These are phyloP conservation scores for Ormyrus thymus DNA, from an alignment of 2,888 invertebrate genomes.

Conservation along the genomic window DNA sequence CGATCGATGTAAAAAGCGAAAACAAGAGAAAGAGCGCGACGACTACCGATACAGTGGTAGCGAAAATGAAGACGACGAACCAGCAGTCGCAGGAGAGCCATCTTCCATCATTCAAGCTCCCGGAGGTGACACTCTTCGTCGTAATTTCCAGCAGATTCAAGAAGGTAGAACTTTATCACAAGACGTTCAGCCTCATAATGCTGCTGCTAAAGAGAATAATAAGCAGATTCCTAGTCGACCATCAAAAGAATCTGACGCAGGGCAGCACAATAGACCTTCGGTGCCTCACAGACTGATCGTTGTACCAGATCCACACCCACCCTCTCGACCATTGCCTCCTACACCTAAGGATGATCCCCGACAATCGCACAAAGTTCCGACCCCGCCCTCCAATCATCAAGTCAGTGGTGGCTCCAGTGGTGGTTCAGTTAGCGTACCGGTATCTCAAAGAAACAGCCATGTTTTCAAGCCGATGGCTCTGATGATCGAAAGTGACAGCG, in stretches of 20 bases:
- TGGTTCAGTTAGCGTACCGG: slow-evolving; percentile 74
- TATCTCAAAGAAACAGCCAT: slow-evolving; percentile 89
- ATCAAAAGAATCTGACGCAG: slow-evolving; percentile 77
- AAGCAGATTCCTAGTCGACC: slow-evolving; percentile 56
- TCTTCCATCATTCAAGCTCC: slow-evolving; percentile 94
- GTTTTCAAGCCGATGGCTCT: slow-evolving; percentile 91
- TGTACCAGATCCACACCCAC: slow-evolving; percentile 90
- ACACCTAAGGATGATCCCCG: slow-evolving; percentile 82
- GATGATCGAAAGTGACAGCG: slow-evolving; percentile 77
- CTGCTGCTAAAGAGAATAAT: slow-evolving; percentile 65
- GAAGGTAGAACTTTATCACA: slow-evolving; percentile 82
- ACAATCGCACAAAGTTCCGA: slow-evolving; percentile 72
- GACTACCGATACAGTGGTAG: slow-evolving; percentile 91
- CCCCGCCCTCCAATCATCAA: slow-evolving; percentile 73
- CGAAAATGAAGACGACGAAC: slow-evolving; percentile 97
- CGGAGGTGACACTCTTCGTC: slow-evolving; percentile 95
- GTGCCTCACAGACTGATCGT: slow-evolving; percentile 94
- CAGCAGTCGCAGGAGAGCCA: slow-evolving; percentile 93
- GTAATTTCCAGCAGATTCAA: slow-evolving; percentile 99
- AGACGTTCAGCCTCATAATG: slow-evolving; percentile 72
- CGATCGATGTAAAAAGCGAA: slow-evolving; percentile 96
- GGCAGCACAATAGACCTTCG: slow-evolving; percentile 89
- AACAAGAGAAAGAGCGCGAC: slow-evolving; percentile 86
- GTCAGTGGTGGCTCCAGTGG: slow-evolving; percentile 66
- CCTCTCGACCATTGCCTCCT: slow-evolving; percentile 89